phyloP scores from a whole-genome alignment of 2,113 vertebrate species.

The Python bivittatus region DNA sequence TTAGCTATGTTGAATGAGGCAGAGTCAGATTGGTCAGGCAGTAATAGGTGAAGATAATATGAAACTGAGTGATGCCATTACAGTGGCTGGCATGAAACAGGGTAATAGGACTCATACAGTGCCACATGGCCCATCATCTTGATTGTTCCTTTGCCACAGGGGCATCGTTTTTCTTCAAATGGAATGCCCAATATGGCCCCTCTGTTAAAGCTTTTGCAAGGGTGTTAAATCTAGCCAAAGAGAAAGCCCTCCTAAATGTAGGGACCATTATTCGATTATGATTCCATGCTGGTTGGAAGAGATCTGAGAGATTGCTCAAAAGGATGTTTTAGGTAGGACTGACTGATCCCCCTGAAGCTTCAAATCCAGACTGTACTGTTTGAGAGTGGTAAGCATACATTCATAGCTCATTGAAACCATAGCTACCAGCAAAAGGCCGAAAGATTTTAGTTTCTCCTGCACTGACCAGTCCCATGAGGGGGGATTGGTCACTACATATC shows the following conservation, averaged over 20 bases:
- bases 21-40: no score
- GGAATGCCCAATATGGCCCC: no score
- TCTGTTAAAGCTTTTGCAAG: background rate
- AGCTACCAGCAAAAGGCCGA: background rate
- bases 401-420: background rate
- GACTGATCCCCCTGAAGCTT: background rate
- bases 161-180: no score
- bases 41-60: no score
- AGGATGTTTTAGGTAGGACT: background rate
- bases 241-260: background rate
- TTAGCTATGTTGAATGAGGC: no score
- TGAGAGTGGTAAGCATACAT: background rate
- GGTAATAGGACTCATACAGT: no score
- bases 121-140: no score
- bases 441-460: background rate
- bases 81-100: no score
- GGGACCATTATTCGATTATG: background rate
- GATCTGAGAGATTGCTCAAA: background rate
- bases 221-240: background rate
- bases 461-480: background rate
- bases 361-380: background rate
- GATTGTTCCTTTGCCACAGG: no score
- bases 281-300: background rate
- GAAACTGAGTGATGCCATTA: no score
- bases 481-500: background rate